Evolutionary conservation across 2,888 invertebrate genomes (phyloP).

Genomic region (Drepanosiphum platanoidis): DNA sequence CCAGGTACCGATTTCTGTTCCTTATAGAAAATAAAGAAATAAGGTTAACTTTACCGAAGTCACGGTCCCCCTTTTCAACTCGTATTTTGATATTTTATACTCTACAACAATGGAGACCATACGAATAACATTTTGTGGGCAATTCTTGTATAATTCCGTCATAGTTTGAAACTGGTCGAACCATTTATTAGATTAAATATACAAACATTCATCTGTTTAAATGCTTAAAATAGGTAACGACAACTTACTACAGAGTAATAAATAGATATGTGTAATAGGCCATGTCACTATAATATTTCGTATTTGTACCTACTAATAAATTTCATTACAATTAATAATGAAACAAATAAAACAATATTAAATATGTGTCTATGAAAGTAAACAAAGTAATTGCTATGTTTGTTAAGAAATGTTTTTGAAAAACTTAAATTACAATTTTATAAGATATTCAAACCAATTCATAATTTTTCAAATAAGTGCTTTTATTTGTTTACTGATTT

Average conservation of each 20-base stretch:
- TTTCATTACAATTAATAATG: no score
- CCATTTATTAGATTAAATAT: slow-evolving; percentile 27
- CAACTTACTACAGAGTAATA: no score
- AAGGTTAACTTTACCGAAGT: slow-evolving; percentile 58
- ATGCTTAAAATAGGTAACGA: neutral
- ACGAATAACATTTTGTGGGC: neutral
- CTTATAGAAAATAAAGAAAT: slow-evolving; percentile 51
- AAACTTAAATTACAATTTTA: no score
- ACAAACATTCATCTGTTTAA: neutral
- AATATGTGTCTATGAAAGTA: neutral
- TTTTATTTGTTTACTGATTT: no score
- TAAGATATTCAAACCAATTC: no score
- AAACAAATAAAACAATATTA: no score
- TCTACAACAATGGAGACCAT: slow-evolving; percentile 36
- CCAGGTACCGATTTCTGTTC: slow-evolving; percentile 51
- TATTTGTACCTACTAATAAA: no score
- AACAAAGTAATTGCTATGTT: no score
- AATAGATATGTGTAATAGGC: no score
- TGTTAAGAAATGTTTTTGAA: no score
- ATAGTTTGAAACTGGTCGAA: neutral
- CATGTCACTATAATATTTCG: no score
- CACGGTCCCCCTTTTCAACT: slow-evolving; percentile 31
- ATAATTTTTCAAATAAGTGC: no score
- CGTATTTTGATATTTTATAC: slow-evolving; percentile 37
- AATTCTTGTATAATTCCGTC: neutral